Evolutionary conservation across 2,113 vertebrate species (phyloP), one percentile per base, ranked within the genome.

Genomic region (Trichomycterus rosablanca): DNA sequence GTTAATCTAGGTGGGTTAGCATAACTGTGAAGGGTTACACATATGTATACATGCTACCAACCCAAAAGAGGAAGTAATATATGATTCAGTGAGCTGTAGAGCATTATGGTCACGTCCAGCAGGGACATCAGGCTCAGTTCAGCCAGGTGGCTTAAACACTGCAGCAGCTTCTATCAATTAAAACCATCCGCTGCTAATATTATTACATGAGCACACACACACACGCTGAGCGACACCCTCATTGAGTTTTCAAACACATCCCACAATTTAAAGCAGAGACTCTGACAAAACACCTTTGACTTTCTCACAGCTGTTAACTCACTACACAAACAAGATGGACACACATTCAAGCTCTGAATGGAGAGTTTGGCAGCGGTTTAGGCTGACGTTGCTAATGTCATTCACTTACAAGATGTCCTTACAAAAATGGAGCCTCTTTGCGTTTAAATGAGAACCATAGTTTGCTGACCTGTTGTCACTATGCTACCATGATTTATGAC

Each of bases 361-460:
- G 76, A 74, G 71, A 62, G 67, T 68, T 48, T 63, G 66, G 63
- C 63, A 74, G 77, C 43, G n/a, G 28, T 63, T 70, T 48, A 69
- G n/a, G 1, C 60, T 68, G 64, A 74, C 68, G 61, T 20, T 74
- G 68, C 67, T 80, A 72, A 77, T 83, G 82, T 79, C 80, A 84
- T 60, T 75, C 77, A 76, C 84, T 79, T n/a, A n/a, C n/a, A n/a
- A 80, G 77, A 14, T n/a, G 14, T 14, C 37, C 37, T 40, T 40
- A n/a, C 37, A 40, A n/a, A 40, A 40, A 40, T 40, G 14, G 15
- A 40, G 12, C 37, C 12, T 40, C n/a, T 5, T n/a, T 11, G 37
- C 37, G 37, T 7, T 40, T n/a, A 35, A 35, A 40, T n/a, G 37
- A 40, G 15, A 40, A 12, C 37, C 37, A 14, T n/a, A n/a, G 37